Conservation (phyloP, 2,113 vertebrate species). For the Pimephales promelas region DNA sequence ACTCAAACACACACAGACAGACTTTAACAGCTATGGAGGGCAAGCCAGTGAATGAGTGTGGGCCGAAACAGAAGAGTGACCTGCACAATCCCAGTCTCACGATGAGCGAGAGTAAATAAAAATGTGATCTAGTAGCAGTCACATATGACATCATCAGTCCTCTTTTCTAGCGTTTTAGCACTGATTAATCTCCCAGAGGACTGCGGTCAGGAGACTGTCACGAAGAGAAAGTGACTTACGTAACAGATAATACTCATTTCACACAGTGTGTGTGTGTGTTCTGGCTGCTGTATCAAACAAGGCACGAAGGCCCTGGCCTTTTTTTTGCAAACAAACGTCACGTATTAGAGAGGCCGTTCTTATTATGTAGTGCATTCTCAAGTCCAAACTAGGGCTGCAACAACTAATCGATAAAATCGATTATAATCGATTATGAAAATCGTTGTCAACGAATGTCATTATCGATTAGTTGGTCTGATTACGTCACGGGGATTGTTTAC, state of each 20-base stretch:
- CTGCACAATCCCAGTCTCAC: slow-evolving; percentile 34
- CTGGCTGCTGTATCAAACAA: not conserved
- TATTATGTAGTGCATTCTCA: not conserved
- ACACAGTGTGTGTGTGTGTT: not conserved
- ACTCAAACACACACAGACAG: slow-evolving; percentile 58
- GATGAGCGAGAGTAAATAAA: slow-evolving; percentile 62
- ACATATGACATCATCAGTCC: not conserved
- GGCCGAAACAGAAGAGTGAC: not conserved
- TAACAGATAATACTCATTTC: not conserved
- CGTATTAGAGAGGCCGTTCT: not conserved
- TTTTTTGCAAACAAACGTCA: not conserved
- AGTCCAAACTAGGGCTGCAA: no score
- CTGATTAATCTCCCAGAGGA: slow-evolving; percentile 7
- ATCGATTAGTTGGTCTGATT: no score
- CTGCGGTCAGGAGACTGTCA: not conserved
- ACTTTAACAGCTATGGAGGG: no score
- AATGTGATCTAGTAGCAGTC: slow-evolving; percentile 31
- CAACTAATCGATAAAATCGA: no score
- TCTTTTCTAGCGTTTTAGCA: not conserved
- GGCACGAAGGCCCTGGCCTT: no score
- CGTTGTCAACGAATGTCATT: no score
- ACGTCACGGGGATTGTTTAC: no score
- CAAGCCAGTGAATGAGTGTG: not conserved
- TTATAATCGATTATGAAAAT: no score
- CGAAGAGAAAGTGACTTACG: not conserved